Evolutionary conservation across 2,888 invertebrate genomes (phyloP).

Genomic region (Nomada flava): DNA sequence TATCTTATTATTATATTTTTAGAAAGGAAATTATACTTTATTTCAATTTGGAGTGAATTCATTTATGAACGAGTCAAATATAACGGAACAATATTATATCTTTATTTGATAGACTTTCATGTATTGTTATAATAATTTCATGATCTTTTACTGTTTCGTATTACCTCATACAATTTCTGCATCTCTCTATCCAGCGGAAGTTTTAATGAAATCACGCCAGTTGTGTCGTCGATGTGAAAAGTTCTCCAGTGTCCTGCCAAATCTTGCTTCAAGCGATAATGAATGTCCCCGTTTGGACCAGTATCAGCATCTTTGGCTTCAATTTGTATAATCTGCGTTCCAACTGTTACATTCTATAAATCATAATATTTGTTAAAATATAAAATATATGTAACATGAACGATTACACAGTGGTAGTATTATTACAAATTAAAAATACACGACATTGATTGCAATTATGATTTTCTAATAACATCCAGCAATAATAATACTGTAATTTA

Average conservation of each 20-base stretch:
- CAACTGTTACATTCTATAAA: slow-evolving; percentile 92
- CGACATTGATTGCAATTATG: too few species aligned
- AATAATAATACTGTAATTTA: not conserved
- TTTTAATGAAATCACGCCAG: slow-evolving; percentile 91
- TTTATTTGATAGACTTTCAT: too few species aligned
- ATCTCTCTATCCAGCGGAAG: slow-evolving; percentile 91
- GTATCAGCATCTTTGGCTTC: slow-evolving; percentile 95
- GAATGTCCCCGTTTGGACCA: slow-evolving; percentile 95
- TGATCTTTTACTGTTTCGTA: not conserved
- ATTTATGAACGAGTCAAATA: too few species aligned
- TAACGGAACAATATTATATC: not conserved
- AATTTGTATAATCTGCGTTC: slow-evolving; percentile 91
- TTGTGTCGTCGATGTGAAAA: slow-evolving; percentile 92
- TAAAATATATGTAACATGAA: not conserved
- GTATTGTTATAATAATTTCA: not conserved
- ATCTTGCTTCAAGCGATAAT: slow-evolving; percentile 93
- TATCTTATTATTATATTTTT: too few species aligned
- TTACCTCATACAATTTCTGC: slow-evolving; percentile 94
- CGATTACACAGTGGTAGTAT: not conserved
- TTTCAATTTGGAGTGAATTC: too few species aligned
- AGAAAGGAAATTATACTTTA: too few species aligned
- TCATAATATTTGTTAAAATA: not conserved
- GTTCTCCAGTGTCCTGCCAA: slow-evolving; percentile 92
- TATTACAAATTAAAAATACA: too few species aligned
- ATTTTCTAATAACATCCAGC: not conserved